phyloP scores from a whole-genome alignment of 2,797 vertebrate species.

The Lepilemur septentrionalis region DNA sequence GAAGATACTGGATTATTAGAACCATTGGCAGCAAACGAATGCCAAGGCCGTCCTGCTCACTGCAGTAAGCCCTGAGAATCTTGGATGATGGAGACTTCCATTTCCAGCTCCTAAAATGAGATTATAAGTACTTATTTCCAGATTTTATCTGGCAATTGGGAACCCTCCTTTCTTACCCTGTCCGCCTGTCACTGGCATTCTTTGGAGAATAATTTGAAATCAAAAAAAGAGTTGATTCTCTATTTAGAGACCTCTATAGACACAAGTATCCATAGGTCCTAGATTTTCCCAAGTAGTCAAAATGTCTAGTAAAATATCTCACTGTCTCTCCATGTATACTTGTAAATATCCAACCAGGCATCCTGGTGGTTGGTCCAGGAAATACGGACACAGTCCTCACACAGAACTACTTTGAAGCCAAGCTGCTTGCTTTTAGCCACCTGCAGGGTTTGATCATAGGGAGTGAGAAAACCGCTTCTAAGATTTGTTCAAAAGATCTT shows the following conservation, averaged over 20 bases:
- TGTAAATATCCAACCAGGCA: neutral
- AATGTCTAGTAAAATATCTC: neutral
- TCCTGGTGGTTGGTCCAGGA: neutral
- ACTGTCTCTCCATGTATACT: neutral
- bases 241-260: neutral
- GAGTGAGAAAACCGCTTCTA: neutral
- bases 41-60: neutral
- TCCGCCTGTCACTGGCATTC: neutral
- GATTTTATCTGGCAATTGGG: neutral
- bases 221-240: neutral
- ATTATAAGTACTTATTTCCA: neutral
- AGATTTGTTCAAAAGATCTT: neutral
- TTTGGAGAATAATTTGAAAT: neutral
- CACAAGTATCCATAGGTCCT: neutral
- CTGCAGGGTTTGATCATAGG: too few relatives aligned
- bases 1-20: neutral
- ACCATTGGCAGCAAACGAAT: neutral
- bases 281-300: neutral
- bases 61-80: neutral
- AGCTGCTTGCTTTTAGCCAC: neutral
- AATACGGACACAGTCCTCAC: neutral
- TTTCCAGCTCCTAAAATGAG: neutral
- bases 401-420: neutral
- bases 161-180: neutral
- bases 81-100: neutral